phyloP scores from a whole-genome alignment of 37 sponge, comb jelly and placozoan species.

The Amphimedon queenslandica region DNA sequence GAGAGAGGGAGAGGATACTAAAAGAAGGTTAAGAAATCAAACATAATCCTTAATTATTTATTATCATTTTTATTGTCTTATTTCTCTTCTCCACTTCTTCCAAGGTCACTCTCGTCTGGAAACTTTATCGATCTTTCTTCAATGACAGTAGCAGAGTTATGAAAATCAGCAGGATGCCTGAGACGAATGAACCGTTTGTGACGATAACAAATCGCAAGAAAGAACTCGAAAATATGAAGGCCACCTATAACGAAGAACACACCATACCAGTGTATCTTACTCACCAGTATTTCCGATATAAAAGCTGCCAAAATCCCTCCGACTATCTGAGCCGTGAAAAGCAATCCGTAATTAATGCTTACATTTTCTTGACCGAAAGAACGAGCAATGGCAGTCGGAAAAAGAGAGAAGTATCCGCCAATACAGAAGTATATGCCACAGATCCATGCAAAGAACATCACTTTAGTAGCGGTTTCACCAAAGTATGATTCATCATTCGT shows the following conservation, averaged over 20 bases:
- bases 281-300: slow-evolving; percentile 9
- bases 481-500: too few species aligned
- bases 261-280: slow-evolving; percentile 11
- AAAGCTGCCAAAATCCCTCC: slow-evolving; percentile 30
- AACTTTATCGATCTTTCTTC: not conserved
- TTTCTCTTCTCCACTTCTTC: too few species aligned
- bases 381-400: slow-evolving; percentile 67
- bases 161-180: not conserved
- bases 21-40: too few species aligned
- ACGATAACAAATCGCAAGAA: slow-evolving; percentile 32
- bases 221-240: slow-evolving; percentile 13
- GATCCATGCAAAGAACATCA: slow-evolving; percentile 66
- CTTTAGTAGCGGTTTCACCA: slow-evolving; percentile 15
- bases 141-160: not conserved
- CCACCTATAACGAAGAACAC: slow-evolving; percentile 36
- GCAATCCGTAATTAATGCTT: slow-evolving; percentile 69
- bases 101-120: not conserved
- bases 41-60: too few species aligned
- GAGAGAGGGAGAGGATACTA: too few species aligned
- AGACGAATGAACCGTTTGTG: slow-evolving; percentile 55
- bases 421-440: slow-evolving; percentile 84
- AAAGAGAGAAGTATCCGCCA: slow-evolving; percentile 71
- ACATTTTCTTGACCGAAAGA: slow-evolving; percentile 65
- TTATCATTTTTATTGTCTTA: too few species aligned
- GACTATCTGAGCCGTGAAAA: slow-evolving; percentile 55